Base-by-base conservation (phyloP, 2,113 vertebrate species). In the Nerophis lumbriciformis region DNA sequence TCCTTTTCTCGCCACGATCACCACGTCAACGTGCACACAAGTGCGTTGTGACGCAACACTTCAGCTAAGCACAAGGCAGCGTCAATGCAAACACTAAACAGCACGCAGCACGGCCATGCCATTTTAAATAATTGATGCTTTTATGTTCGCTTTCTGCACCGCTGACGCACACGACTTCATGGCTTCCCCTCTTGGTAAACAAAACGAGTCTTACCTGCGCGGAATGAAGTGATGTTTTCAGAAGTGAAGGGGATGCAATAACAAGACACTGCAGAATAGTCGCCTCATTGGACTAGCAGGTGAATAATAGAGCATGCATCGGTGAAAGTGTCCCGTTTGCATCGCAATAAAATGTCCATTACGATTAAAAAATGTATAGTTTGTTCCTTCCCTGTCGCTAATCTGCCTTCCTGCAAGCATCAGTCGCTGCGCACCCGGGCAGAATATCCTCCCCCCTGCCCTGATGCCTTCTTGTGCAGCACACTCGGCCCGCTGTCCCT, bases 391-490 rank as follows among this genome's bases (percentile, higher is more conserved):
- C 21, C 58, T 13, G 28, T 2, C 28, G 28, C 28, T 28, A 28
- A 39, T 45, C 42, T 42, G 8, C 36, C 35, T 21, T 15, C 15
- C 56, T 53, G 53, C 59, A 68, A 73, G 68, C 69, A 81, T 79
- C 78, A 21, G 55, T 21, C 79, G 75, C 77, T 87, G 83, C 82
- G 79, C 71, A 78, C 48, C 61, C 64, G 66, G 50, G 65, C 74
- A 39, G 67, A 75, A n/a, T n/a, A n/a, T n/a, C n/a, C n/a, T n/a
- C 28, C 2, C 28, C 79, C 76, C 86, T 74, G 54, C 74, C 65
- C 73, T 42, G 61, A 65, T 69, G 77, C 65, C 71, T 54, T 76
- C 66, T 48, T 70, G 73, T 68, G 84, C 83, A 71, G 75, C 48
- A 59, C 21, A 47, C 44, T 72, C 19, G 64, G 59, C 59, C 70